Base-by-base conservation (phyloP, 2,113 vertebrate species). In the Aphyosemion australe region DNA sequence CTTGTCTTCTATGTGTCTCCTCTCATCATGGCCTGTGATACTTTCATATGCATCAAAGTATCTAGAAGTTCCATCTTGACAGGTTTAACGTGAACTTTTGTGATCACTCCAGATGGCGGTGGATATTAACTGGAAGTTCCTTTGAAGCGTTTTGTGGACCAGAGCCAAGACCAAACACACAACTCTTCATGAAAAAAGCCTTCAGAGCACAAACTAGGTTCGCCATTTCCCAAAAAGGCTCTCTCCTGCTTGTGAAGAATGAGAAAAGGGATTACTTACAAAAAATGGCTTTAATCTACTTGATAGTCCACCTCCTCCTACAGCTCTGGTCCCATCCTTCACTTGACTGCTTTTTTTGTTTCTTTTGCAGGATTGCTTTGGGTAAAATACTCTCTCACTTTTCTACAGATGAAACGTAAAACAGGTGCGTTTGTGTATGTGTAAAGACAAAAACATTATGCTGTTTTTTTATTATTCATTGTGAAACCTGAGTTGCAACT, bases 181-280 rank as follows among this genome's bases (percentile, higher is more conserved):
- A 65, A 12, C 12, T 45, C 42, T 18, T 26, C 72, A 76, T 73
- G n/a, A 73, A 79, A 67, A 55, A 50, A 60, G 52, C 58, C 14
- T 55, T 69, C 53, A 5, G 79, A 74, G 76, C 72, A 15, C 16
- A 39, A 50, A 61, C 73, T 54, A 13, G 13, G 55, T 75, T 79
- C 61, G 78, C 84, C 87, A 57, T 76, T 43, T 41, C 32, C 18
- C 26, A 51, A 78, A 78, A 84, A 79, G 42, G 59, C 57, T 63
- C 47, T 69, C 61, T 12, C 57, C 52, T 16, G 53, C 60, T 67
- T 15, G 57, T 31, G 56, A 37, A 54, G 61, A 79, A 72, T 63
- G 69, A 71, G 63, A 77, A 75, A 64, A 77, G 59, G 51, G 71
- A 55, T 66, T 78, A 80, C 55, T 68, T 57, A 63, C 59, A 47